Evolutionary conservation across 2,797 vertebrate genomes (phyloP).

Genomic region (Erpetoichthys calabaricus): DNA sequence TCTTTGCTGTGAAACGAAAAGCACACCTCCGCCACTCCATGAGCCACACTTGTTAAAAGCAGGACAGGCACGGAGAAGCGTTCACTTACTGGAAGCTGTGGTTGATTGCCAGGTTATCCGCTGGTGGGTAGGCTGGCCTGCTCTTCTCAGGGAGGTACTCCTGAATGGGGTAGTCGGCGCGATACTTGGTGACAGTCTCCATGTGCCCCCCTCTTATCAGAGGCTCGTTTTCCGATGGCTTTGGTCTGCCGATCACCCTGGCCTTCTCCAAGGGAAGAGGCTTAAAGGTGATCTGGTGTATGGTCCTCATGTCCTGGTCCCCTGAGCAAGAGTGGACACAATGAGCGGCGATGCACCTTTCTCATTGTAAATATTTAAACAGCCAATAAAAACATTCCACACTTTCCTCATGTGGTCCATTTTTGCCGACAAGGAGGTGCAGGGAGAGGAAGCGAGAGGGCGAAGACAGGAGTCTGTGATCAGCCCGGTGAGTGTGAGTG

Average conservation of each 20-base stretch:
- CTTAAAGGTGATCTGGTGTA: conserved; percentile 30
- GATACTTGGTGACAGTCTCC: conserved; percentile 40
- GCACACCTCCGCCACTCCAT: too few species aligned
- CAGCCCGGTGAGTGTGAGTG: too few species aligned
- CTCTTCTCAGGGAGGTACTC: conserved; percentile 17
- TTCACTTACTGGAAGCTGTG: conserved; percentile 40
- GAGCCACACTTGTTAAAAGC: too few species aligned
- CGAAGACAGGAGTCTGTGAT: too few species aligned
- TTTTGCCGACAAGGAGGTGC: neutral
- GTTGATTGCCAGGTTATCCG: conserved; percentile 58
- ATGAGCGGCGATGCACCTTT: too few species aligned
- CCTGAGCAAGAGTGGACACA: conserved; percentile 22
- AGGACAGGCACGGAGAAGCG: neutral
- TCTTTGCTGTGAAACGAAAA: too few species aligned
- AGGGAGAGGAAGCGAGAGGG: too few species aligned
- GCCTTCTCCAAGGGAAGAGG: conserved; percentile 18
- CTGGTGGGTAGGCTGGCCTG: conserved; percentile 35
- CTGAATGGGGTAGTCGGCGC: conserved; percentile 41
- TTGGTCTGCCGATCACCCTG: conserved; percentile 19
- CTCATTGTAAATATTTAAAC: neutral
- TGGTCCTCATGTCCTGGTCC: conserved; percentile 22
- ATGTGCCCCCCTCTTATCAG: neutral
- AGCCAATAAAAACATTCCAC: neutral
- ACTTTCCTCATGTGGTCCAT: neutral
- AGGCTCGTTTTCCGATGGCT: conserved; percentile 1